Evolutionary conservation across 1,140 invertebrate genomes (phyloP), one percentile per base, ranked within the genome.

Genomic region (Lordiphosa clarofinis): DNA sequence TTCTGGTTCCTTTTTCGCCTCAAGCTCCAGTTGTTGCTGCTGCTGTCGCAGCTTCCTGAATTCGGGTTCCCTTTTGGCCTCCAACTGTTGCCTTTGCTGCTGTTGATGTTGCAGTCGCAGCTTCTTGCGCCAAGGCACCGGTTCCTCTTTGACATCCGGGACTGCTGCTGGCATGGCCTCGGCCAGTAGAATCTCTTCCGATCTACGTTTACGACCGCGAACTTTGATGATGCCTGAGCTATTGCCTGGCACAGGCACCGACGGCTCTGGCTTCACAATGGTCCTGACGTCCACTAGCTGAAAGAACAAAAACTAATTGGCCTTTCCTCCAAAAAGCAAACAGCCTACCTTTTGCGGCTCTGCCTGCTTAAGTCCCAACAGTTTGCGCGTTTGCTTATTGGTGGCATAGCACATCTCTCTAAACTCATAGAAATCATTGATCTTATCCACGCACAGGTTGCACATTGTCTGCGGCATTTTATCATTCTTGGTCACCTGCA

Each of bases 391-490:
- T 33, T 89, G 74, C 9, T 87, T 89, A 50, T 92, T 91, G 2
- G 91, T 92, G 19, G 90, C 88, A 53, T 86, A 82, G 66, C 91
- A 92, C 90, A 91, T 90, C 60, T 91, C 90, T 13, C 91, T 88
- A 86, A 91, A 92, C 68, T 92, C 90, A 35, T 90, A 91, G 81
- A 91, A 92, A 78, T 92, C 92, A 81, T 92, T 92, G 40, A 92
- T 91, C 87, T 91, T 92, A 56, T 92, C 91, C 31, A 91, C 90
- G 46, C 91, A 92, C 21, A 91, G 62, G 55, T 89, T 90, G 69
- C 91, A 92, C 65, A 92, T 91, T 24, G 91, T 87, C n/a, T 91
- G 91, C 0, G 91, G 91, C 91, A 92, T 92, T 72, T 90, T 90
- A 59, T 92, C 91, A 60, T 91, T 87, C 46, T 84, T 87, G 15